Evolutionary conservation across 2,888 invertebrate genomes (phyloP).

Genomic region (Spisula subtruncata): DNA sequence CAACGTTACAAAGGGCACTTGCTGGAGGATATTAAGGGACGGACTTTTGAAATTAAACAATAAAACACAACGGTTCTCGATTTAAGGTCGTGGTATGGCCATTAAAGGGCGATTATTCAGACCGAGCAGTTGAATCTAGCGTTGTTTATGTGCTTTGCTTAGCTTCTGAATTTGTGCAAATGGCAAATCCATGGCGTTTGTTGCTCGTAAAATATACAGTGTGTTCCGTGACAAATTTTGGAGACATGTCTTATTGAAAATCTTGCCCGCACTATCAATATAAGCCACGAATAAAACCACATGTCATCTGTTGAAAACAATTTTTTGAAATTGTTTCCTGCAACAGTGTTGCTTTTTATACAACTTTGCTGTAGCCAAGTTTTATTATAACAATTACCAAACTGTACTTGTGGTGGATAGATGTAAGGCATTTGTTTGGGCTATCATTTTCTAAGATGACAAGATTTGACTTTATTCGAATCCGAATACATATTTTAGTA

Average conservation of each 20-base stretch:
- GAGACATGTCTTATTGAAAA: constrained; percentile 25
- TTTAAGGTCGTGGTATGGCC: constrained; percentile 62
- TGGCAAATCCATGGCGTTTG: constrained; percentile 53
- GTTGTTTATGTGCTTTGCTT: constrained; percentile 58
- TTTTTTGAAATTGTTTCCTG: neutral
- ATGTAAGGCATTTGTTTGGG: no score
- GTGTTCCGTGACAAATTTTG: constrained; percentile 19
- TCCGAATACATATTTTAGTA: no score
- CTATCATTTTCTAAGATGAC: no score
- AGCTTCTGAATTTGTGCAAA: constrained; percentile 62
- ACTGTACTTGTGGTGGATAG: no score
- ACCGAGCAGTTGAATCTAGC: constrained; percentile 45
- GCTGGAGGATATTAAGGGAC: constrained; percentile 46
- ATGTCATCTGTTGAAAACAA: neutral
- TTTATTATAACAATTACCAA: no score
- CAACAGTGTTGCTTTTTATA: no score
- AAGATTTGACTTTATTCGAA: no score
- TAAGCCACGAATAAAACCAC: neutral
- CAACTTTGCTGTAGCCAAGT: no score
- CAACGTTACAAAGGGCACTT: constrained; percentile 52
- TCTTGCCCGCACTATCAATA: neutral
- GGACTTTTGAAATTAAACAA: constrained; percentile 63
- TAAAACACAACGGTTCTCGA: constrained; percentile 68
- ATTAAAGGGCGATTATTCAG: constrained; percentile 67
- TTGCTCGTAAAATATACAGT: constrained; percentile 53